These are phyloP conservation scores for Platygyra sinensis DNA, from an alignment of 64 coral and sea anemone species.

Conservation along the genomic window DNA sequence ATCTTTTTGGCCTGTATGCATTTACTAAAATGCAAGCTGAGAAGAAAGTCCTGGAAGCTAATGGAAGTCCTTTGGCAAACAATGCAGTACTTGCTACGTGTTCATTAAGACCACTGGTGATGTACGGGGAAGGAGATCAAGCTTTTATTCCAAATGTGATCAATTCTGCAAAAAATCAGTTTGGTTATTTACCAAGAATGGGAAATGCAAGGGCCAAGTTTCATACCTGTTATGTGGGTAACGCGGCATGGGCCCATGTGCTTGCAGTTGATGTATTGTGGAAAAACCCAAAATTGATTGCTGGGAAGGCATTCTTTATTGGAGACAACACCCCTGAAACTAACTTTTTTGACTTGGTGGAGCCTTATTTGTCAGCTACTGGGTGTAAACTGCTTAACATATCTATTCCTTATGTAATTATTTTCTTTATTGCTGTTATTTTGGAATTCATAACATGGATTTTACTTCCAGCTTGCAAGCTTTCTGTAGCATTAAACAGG, in stretches of 20 bases:
- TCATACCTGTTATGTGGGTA: neutral
- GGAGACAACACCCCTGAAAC: slow-evolving; percentile 3
- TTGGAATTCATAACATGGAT: slow-evolving; percentile 20
- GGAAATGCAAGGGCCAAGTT: neutral
- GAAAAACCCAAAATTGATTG: neutral
- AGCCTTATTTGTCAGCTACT: slow-evolving; percentile 19
- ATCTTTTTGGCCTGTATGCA: slow-evolving; percentile 24
- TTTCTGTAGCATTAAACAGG: neutral
- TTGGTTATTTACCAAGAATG: slow-evolving; percentile 36
- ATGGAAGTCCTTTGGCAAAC: slow-evolving; percentile 1
- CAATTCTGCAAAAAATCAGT: slow-evolving; percentile 8
- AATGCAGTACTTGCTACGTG: neutral
- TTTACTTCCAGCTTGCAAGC: neutral
- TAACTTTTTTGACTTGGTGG: slow-evolving; percentile 19
- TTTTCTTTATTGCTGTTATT: slow-evolving; percentile 6
- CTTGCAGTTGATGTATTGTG: neutral
- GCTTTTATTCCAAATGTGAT: slow-evolving; percentile 6
- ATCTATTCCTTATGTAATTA: neutral
- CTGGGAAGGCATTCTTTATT: slow-evolving; percentile 19
- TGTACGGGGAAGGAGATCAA: slow-evolving; percentile 17
- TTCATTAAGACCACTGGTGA: neutral
- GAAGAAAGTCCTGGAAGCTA: slow-evolving; percentile 7
- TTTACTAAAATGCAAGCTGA: slow-evolving; percentile 33
- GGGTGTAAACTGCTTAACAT: neutral
- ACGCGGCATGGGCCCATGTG: slow-evolving; percentile 16